Base-by-base conservation (phyloP, 2,797 vertebrate genomes). In the Jordanella pulchra region DNA sequence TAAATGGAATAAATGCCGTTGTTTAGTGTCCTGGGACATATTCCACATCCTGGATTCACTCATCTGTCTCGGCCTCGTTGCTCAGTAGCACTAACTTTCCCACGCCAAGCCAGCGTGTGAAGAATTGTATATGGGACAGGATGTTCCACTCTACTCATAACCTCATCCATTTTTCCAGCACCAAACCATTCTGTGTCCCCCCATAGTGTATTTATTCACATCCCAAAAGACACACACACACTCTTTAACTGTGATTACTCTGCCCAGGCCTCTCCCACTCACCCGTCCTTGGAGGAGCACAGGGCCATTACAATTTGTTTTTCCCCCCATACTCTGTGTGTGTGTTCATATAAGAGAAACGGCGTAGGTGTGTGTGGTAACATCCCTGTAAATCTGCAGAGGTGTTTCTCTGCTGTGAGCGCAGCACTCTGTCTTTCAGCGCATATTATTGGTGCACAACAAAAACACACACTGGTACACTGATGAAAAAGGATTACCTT, bases 161-260 rank as follows among this genome's bases (percentile, higher is more conserved):
- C 71, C 78, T 63, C 85, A 87, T 91, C 82, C 74, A 89, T 91
- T 92, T 91, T 80, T 79, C 82, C 84, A 76, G 76, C 75, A 80
- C 80, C 72, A 73, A 81, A 80, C 87, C 73, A 81, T 84, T 89
- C 83, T 82, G 69, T 61, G 75, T 87, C 79, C 81, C 87, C 35
- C 81, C 61, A 67, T 77, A 85, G 84, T 83, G 79, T 69, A 84
- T 87, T 83, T 75, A 81, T 81, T 78, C 76, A 55, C 69, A 73
- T 75, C 82, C 69, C 77, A 47, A 60, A 39, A 85, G 74, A 73
- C 78, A 60, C 73, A 42, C 77, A 47, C 77, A 32, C 83, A 74
- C 78, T 81, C 76, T 88, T 86, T 85, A 89, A 87, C 88, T 91
- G 89, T 93, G 89, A 92, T 92, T 90, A 92, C 89, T 86, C 80